Conservation (phyloP, 2,113 vertebrate species). For the Bolborhynchus lineola region DNA sequence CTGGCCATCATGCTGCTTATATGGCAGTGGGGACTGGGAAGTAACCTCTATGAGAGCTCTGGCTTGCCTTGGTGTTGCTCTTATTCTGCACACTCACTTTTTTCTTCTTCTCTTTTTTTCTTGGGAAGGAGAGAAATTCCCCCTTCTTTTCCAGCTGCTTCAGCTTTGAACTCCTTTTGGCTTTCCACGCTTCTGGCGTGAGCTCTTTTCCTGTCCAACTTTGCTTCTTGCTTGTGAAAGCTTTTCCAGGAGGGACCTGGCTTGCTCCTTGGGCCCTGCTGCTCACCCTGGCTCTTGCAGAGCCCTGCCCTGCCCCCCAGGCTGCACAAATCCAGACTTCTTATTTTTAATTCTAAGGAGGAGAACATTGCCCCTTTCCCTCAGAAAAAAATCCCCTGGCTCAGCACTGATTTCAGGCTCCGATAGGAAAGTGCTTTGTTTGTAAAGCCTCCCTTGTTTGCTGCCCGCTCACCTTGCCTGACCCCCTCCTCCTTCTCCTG, state of each 20-base stretch:
- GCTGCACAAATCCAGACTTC: not conserved
- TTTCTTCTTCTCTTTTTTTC: not conserved
- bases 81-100: not conserved
- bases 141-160: not conserved
- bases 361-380: not conserved
- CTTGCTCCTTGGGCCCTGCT: not conserved
- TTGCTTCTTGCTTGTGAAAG: not conserved
- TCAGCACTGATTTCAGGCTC: constrained; percentile 48
- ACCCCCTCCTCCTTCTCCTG: not conserved
- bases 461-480: not conserved
- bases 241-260: not conserved
- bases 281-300: not conserved
- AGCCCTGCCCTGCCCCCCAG: not conserved
- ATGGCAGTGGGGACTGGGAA: fast-evolving
- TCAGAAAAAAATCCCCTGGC: constrained; percentile 19
- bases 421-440: constrained; percentile 1
- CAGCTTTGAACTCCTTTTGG: not conserved
- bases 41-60: not conserved
- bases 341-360: not conserved
- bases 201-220: not conserved
- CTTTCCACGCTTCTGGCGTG: not conserved
- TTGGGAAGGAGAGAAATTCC: not conserved
- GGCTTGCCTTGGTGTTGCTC: not conserved
- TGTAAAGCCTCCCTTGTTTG: constrained; percentile 47
- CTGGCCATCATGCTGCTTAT: not conserved